These are phyloP conservation scores for Raja brachyura DNA, from an alignment of 2,113 vertebrate species.

Conservation along the genomic window DNA sequence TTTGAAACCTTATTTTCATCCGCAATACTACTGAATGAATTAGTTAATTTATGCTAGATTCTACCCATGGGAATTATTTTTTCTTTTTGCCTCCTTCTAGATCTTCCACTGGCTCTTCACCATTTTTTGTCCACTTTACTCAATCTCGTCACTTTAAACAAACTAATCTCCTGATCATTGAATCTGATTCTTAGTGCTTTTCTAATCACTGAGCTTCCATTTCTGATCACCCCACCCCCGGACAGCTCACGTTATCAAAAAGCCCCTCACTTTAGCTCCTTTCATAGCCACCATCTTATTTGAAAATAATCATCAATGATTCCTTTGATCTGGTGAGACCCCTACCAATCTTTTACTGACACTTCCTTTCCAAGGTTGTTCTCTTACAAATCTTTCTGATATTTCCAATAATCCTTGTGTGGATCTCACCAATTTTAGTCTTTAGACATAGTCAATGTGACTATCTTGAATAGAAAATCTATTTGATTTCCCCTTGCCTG, in stretches of 20 bases:
- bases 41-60: neutral
- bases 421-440: neutral
- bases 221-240: neutral
- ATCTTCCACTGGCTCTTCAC: neutral
- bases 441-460: too few relatives aligned
- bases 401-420: neutral
- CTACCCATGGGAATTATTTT: neutral
- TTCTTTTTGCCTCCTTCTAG: neutral
- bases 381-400: neutral
- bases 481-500: neutral
- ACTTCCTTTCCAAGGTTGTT: neutral
- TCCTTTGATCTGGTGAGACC: neutral
- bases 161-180: neutral
- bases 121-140: neutral
- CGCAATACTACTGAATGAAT: neutral
- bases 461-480: too few relatives aligned
- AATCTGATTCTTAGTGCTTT: neutral
- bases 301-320: neutral
- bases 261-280: neutral
- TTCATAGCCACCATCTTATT: neutral
- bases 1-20: neutral
- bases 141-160: neutral
- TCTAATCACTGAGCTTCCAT: neutral
- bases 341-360: neutral
- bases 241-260: neutral